Evolutionary conservation across 2,888 invertebrate species (phyloP).

Genomic region (Patella depressa): DNA sequence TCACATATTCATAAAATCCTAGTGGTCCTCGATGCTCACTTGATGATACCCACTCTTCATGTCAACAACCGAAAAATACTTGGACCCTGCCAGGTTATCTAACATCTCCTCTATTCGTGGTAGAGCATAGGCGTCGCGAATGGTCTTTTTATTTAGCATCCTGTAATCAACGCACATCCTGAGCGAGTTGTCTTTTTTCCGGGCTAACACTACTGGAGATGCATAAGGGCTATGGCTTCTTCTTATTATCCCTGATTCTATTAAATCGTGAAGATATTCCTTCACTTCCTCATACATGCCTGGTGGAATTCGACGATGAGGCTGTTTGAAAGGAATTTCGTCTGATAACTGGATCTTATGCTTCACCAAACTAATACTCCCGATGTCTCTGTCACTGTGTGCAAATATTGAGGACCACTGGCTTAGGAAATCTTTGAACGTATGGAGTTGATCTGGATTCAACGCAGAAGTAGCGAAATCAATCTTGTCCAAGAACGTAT

Average conservation of each 20-base stretch:
- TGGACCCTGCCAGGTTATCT: background rate
- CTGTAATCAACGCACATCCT: background rate
- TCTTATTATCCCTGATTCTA: background rate
- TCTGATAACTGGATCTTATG: conserved; percentile 1
- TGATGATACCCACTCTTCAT: conserved; percentile 3
- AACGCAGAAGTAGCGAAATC: background rate
- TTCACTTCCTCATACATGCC: background rate
- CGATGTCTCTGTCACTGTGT: background rate
- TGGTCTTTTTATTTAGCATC: background rate
- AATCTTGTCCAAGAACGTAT: background rate
- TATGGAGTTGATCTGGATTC: conserved; percentile 1
- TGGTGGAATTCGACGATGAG: conserved; percentile 1
- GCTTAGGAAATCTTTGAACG: background rate
- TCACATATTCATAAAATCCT: background rate
- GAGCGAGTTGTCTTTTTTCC: background rate
- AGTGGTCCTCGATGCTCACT: background rate
- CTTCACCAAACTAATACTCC: background rate
- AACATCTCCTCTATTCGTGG: background rate
- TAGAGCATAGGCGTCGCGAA: background rate
- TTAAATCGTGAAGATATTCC: background rate
- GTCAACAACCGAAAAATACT: background rate
- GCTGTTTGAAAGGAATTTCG: conserved; percentile 12
- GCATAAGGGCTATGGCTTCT: background rate
- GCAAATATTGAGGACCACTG: background rate
- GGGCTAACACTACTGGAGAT: background rate